Conservation (phyloP, 2,797 vertebrate genomes). For the Manis javanica region DNA sequence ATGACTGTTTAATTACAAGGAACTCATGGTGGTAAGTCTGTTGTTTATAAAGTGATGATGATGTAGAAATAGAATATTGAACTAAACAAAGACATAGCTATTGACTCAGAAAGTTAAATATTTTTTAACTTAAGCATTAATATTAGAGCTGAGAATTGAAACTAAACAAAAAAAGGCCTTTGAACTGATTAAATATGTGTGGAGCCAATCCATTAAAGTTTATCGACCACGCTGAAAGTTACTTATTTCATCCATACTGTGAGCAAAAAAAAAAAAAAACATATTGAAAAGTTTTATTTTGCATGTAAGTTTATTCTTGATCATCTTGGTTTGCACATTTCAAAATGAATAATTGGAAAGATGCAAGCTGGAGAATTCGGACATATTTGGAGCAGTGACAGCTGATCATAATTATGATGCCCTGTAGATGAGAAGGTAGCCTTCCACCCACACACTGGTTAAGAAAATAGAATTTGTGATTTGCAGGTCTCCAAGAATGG, state of each 20-base stretch:
- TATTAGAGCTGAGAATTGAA: conserved; percentile 49
- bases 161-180: conserved; percentile 1
- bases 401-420: not conserved
- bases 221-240: not conserved
- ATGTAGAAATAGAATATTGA: conserved; percentile 10
- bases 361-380: not conserved
- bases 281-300: conserved; percentile 46
- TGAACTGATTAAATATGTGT: not conserved
- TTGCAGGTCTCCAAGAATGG: conserved; percentile 8
- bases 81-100: not conserved
- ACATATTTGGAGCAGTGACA: not conserved
- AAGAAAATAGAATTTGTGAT: conserved; percentile 4
- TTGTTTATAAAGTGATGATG: conserved; percentile 39
- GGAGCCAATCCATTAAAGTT: conserved; percentile 3
- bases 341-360: conserved; percentile 45
- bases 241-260: not conserved
- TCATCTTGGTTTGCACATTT: conserved; percentile 36
- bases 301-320: not conserved
- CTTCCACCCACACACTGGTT: not conserved
- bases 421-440: not conserved
- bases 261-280: not conserved
- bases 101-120: not conserved
- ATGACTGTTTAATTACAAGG: conserved; percentile 16
- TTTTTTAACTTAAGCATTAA: conserved; percentile 46
- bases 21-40: not conserved